Evolutionary conservation across 2,797 vertebrate species (phyloP).

Genomic region (Ptychobarbus kaznakovi): DNA sequence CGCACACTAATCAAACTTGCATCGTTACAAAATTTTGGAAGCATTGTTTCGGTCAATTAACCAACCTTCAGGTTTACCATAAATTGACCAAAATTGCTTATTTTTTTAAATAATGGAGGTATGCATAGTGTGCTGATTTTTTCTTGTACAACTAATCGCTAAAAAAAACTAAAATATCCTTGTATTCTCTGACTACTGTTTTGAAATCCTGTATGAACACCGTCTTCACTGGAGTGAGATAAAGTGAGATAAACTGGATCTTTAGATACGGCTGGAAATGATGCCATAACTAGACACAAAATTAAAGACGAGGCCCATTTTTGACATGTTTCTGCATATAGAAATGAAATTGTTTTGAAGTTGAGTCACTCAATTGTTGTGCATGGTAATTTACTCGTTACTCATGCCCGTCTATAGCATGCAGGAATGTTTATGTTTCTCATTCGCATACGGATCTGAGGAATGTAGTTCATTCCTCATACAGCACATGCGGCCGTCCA

Average conservation of each 20-base stretch:
- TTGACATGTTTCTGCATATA: neutral
- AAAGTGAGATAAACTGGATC: neutral
- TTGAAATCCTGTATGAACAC: neutral
- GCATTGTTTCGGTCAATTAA: neutral
- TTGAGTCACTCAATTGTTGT: neutral
- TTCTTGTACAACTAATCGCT: neutral
- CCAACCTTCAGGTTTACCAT: neutral
- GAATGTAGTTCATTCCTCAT: slow-evolving; percentile 13
- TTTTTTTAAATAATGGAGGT: neutral
- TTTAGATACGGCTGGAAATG: neutral
- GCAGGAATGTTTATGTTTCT: slow-evolving; percentile 13
- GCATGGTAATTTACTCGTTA: too few relatives aligned
- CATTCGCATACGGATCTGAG: neutral
- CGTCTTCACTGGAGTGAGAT: neutral
- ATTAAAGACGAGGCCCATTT: neutral
- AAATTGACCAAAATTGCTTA: neutral
- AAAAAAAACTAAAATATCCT: neutral
- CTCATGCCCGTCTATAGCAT: neutral
- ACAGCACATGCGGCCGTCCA: slow-evolving; percentile 30
- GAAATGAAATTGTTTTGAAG: neutral
- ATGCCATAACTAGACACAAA: neutral
- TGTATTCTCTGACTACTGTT: neutral
- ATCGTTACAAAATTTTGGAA: neutral
- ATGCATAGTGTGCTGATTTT: too few relatives aligned
- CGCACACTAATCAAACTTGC: neutral